phyloP scores from a whole-genome alignment of 2,113 vertebrate genomes.

The Suncus etruscus region DNA sequence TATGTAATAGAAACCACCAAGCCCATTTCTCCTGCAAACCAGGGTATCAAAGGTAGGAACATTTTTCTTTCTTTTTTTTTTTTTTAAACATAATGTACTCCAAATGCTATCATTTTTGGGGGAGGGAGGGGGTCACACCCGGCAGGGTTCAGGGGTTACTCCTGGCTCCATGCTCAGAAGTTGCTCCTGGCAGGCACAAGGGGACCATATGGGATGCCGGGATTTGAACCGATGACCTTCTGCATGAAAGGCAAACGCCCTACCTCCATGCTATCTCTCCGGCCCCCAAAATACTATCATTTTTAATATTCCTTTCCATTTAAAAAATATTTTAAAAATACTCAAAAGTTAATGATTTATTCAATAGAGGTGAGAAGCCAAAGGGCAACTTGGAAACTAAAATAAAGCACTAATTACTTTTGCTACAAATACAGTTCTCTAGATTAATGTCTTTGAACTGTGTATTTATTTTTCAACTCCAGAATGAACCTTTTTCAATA shows the following conservation, averaged over 20 bases:
- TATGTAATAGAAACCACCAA: constrained; percentile 96
- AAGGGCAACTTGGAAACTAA: not conserved
- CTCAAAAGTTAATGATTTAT: constrained; percentile 11
- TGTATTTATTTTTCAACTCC: constrained; percentile 44
- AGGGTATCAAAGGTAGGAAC: constrained; percentile 95
- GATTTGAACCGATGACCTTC: too few relatives aligned
- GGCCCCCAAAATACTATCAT: not conserved
- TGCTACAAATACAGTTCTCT: constrained; percentile 22
- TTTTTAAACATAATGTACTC: not conserved
- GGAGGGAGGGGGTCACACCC: too few relatives aligned
- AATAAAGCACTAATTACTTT: constrained; percentile 35
- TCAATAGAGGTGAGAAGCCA: not conserved
- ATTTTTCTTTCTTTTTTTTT: not conserved
- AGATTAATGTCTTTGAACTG: constrained; percentile 43
- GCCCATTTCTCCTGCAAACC: constrained; percentile 95
- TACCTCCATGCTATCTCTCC: too few relatives aligned
- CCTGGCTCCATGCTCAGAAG: too few relatives aligned
- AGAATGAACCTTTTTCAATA: not conserved
- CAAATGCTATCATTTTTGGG: constrained; percentile 44
- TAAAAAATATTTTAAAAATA: constrained; percentile 19
- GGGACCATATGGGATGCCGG: too few relatives aligned
- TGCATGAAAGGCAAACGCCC: too few relatives aligned
- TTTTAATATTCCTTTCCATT: constrained; percentile 49
- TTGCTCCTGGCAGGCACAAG: too few relatives aligned
- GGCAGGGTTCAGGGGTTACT: too few relatives aligned